phyloP scores from a whole-genome alignment of 2,888 invertebrate genomes.

The Phortica okadai region DNA sequence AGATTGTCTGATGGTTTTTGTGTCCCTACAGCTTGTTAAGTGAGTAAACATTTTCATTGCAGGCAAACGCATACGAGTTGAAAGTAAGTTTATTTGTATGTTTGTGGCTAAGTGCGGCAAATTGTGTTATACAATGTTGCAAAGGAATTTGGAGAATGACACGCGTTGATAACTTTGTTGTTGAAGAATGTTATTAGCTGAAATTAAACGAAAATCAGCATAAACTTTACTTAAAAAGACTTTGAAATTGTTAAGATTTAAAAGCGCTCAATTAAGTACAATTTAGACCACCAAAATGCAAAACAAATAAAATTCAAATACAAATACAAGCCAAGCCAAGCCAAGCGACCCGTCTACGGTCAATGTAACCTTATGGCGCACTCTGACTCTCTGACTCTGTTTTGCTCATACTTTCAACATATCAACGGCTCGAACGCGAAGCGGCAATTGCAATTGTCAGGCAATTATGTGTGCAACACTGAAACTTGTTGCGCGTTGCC shows the following conservation, averaged over 20 bases:
- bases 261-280: not conserved
- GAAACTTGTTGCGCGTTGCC: not conserved
- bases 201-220: constrained; percentile 11
- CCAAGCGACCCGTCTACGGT: too few species aligned
- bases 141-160: not conserved
- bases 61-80: not conserved
- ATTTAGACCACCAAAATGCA: not conserved
- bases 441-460: constrained; percentile 26
- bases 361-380: not conserved
- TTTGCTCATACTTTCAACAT: too few species aligned
- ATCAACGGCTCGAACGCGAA: not conserved
- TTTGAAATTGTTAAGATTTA: constrained; percentile 3
- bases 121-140: constrained; percentile 16
- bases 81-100: not conserved
- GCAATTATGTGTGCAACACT: constrained; percentile 27
- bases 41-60: constrained; percentile 26
- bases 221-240: constrained; percentile 7
- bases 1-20: not conserved
- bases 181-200: not conserved
- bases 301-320: constrained; percentile 10
- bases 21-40: constrained; percentile 23
- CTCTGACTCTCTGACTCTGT: too few species aligned
- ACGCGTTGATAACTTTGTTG: constrained; percentile 29
- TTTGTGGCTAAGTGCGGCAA: constrained; percentile 13
- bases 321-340: not conserved